Conservation (phyloP, 1,140 invertebrate species). For the Nomia melanderi region DNA sequence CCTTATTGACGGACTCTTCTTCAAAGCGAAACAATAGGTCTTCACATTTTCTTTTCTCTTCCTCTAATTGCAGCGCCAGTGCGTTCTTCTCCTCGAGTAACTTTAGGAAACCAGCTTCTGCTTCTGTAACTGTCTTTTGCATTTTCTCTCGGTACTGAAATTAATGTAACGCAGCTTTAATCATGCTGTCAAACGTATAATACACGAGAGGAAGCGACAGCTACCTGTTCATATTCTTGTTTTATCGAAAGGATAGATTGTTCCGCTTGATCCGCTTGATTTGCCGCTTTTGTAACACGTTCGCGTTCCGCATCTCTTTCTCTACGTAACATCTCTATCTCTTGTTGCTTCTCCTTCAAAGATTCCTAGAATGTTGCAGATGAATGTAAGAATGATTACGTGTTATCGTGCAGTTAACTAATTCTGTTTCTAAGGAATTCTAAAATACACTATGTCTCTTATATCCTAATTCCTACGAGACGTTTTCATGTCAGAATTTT, state of each 20-base stretch:
- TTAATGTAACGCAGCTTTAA: conserved; percentile 19
- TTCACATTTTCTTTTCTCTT: conserved; percentile 93
- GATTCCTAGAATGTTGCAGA: conserved; percentile 86
- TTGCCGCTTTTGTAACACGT: conserved; percentile 85
- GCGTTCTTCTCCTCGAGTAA: conserved; percentile 86
- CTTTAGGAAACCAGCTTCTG: conserved; percentile 76
- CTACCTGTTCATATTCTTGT: conserved; percentile 82
- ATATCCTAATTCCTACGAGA: neutral
- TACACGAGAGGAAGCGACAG: neutral
- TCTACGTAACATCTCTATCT: conserved; percentile 93
- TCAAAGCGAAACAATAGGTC: conserved; percentile 95
- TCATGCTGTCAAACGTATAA: conserved; percentile 1
- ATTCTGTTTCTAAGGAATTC: neutral
- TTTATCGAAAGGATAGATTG: conserved; percentile 78
- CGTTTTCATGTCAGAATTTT: neutral
- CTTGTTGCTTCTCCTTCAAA: conserved; percentile 95
- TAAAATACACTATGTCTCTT: neutral
- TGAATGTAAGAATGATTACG: neutral
- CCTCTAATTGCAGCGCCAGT: conserved; percentile 87
- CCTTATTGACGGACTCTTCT: conserved; percentile 91
- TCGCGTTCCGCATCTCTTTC: conserved; percentile 93
- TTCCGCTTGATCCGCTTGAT: conserved; percentile 86
- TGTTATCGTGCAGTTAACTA: neutral
- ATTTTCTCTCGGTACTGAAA: conserved; percentile 82
- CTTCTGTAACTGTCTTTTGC: conserved; percentile 80